These are phyloP conservation scores for Diachasmimorpha longicaudata DNA, from an alignment of 1,140 invertebrate genomes.

Conservation along the genomic window DNA sequence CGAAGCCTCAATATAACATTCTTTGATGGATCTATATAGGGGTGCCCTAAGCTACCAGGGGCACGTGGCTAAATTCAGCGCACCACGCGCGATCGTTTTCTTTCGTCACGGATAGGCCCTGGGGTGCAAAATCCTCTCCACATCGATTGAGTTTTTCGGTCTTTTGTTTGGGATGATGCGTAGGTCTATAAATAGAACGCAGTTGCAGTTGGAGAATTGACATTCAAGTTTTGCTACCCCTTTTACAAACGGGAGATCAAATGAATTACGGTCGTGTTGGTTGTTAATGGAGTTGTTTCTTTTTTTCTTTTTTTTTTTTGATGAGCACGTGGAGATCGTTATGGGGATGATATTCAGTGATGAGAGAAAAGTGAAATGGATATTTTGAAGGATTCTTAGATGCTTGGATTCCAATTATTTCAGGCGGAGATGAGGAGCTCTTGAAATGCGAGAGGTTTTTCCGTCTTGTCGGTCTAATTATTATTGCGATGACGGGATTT, in stretches of 20 bases:
- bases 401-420: neutral
- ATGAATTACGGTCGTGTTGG: neutral
- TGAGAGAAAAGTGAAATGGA: too few relatives aligned
- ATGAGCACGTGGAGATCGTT: neutral
- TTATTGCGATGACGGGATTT: too few relatives aligned
- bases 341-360: neutral
- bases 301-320: neutral
- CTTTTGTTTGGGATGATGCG: neutral
- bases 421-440: neutral
- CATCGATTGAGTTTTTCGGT: neutral
- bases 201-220: neutral
- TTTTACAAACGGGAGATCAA: neutral
- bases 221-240: neutral
- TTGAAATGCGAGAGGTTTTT: neutral
- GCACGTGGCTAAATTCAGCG: conserved; percentile 3
- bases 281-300: neutral
- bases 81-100: conserved; percentile 10
- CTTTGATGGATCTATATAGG: neutral
- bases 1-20: neutral
- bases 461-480: neutral
- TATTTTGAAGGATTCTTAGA: neutral
- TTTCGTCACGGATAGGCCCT: neutral
- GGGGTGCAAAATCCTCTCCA: neutral
- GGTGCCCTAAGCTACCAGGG: neutral
- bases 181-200: neutral